Percentiles rank a stretch among this genome's conserved stretches.
Evolutionary conservation across 2,888 invertebrate genomes (phyloP).

Genomic region (Acanthosoma haemorrhoidale): DNA sequence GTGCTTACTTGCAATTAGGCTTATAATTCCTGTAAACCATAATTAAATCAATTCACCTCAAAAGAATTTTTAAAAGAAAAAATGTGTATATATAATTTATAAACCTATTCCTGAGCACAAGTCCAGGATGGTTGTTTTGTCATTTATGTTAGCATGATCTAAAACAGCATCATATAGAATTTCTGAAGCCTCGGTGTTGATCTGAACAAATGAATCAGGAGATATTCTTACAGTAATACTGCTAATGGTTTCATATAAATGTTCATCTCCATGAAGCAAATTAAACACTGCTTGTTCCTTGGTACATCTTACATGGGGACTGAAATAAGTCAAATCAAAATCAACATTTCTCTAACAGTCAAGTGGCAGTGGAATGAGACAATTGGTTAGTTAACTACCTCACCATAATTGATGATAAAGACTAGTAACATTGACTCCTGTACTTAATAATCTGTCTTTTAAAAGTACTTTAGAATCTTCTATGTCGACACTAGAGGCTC

Average conservation of each 20-base stretch:
- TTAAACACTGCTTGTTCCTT: constrained; percentile 44
- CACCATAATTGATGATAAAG: constrained; percentile 62
- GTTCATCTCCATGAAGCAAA: constrained; percentile 46
- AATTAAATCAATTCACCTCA: neutral
- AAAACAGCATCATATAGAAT: constrained; percentile 77
- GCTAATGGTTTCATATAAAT: constrained; percentile 48
- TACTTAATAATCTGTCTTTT: constrained; percentile 51
- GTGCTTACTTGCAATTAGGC: constrained; percentile 43
- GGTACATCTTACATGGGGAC: constrained; percentile 44
- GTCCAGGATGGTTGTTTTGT: constrained; percentile 73
- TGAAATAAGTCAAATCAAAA: constrained; percentile 36
- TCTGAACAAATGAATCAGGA: constrained; percentile 78
- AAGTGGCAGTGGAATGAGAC: neutral
- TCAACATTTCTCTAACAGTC: neutral
- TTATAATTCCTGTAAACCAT: constrained; percentile 50
- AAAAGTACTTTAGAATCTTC: constrained; percentile 61
- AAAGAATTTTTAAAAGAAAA: neutral
- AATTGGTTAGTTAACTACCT: constrained; percentile 36
- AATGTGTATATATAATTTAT: neutral
- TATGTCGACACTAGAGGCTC: constrained; percentile 61
- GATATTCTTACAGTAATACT: constrained; percentile 70
- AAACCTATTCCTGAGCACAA: constrained; percentile 94
- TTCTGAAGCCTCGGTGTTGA: constrained; percentile 69
- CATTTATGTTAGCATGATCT: constrained; percentile 60
- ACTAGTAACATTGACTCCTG: constrained; percentile 50